Conservation (phyloP, 2,888 invertebrate genomes). For the Adelognathus sp. region DNA sequence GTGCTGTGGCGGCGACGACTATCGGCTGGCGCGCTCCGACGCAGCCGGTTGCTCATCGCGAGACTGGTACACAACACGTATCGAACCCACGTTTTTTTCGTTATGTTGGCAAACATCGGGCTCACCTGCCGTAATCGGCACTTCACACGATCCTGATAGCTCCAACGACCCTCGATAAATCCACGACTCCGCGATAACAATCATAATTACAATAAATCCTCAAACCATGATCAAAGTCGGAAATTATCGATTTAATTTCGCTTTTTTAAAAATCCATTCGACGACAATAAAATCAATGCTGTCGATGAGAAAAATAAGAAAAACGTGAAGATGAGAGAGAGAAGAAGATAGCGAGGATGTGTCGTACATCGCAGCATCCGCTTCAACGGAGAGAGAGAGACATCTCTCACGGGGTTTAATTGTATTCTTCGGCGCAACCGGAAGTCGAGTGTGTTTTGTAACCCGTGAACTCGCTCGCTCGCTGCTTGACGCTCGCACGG, state of each 20-base stretch:
- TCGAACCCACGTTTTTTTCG: conserved; percentile 21
- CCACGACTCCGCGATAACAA: too few species aligned
- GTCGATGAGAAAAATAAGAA: background rate
- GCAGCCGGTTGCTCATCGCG: conserved; percentile 22
- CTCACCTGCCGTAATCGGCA: too few species aligned
- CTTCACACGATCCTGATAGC: too few species aligned
- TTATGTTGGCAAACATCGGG: conserved; percentile 51
- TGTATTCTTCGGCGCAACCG: conserved; percentile 34
- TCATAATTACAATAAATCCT: too few species aligned
- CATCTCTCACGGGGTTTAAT: conserved; percentile 20
- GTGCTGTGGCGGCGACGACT: conserved; percentile 74
- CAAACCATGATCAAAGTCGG: too few species aligned
- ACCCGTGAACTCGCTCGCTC: conserved; percentile 20
- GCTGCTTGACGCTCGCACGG: background rate
- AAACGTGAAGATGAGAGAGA: background rate
- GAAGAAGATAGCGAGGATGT: background rate
- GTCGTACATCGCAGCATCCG: conserved; percentile 20
- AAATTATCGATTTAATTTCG: too few species aligned
- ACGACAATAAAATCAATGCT: background rate
- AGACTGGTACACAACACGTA: background rate
- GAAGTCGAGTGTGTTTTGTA: conserved; percentile 34
- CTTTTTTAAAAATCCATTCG: background rate
- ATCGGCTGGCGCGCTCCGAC: conserved; percentile 22
- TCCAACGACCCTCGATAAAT: too few species aligned
- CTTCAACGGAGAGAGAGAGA: too few species aligned